Conservation (phyloP, 2,888 invertebrate genomes). For the Parnassius mnemosyne region DNA sequence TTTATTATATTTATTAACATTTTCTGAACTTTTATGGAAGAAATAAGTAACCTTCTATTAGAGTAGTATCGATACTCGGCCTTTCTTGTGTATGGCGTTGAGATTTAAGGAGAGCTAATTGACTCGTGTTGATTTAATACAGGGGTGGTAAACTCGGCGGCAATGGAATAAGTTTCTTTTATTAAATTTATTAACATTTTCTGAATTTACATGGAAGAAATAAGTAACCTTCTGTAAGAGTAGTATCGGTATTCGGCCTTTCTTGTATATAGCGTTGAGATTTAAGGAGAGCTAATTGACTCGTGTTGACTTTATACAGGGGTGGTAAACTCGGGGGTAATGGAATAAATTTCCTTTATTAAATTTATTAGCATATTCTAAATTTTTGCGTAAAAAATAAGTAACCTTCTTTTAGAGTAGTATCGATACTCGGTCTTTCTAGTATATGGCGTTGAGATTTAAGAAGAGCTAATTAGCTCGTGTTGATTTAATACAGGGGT, state of each 20-base stretch:
- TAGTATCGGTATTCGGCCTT: no score
- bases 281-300: slow-evolving; percentile 48
- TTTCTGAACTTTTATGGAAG: no score
- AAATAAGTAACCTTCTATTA: no score
- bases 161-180: not conserved
- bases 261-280: slow-evolving; percentile 34
- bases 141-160: slow-evolving; percentile 8
- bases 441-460: slow-evolving; percentile 40
- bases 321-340: slow-evolving; percentile 3
- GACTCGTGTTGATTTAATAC: slow-evolving; percentile 32
- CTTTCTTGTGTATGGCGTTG: slow-evolving; percentile 6
- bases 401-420: no score
- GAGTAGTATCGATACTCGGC: no score
- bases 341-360: not conserved
- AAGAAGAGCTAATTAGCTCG: slow-evolving; percentile 45
- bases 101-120: slow-evolving; percentile 49
- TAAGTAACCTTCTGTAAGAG: no score
- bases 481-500: slow-evolving; percentile 16
- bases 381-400: no score
- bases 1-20: no score
- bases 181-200: no score
- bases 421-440: no score
- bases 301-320: slow-evolving; percentile 22
- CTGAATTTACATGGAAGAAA: no score
- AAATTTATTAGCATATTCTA: no score